phyloP scores from a whole-genome alignment of 2,113 vertebrate genomes.

The Elaphurus davidianus region DNA sequence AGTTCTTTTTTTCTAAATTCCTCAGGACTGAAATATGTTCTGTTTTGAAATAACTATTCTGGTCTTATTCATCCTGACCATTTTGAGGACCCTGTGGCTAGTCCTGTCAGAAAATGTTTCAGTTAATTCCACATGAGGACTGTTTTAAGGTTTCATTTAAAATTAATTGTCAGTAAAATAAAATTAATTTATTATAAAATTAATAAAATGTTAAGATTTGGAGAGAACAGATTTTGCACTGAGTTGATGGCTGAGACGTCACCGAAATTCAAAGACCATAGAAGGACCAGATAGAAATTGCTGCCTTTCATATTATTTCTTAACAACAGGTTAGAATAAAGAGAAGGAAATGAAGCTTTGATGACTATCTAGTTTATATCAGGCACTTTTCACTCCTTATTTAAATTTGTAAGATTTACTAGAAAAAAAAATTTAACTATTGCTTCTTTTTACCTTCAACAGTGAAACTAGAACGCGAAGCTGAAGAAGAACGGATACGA shows the following conservation, averaged over 20 bases:
- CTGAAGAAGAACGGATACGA: slow-evolving; percentile 92
- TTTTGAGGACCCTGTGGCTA: not conserved
- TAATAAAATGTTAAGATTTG: not conserved
- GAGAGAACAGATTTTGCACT: not conserved
- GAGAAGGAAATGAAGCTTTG: not conserved
- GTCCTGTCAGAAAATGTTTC: not conserved
- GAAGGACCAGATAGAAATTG: not conserved
- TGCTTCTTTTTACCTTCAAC: slow-evolving; percentile 5
- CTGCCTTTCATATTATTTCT: not conserved
- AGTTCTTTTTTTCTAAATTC: not conserved
- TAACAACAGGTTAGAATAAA: not conserved
- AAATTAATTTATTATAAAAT: not conserved
- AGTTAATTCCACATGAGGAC: not conserved
- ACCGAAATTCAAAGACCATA: not conserved
- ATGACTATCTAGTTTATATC: not conserved
- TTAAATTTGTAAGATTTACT: not conserved
- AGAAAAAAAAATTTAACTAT: not conserved
- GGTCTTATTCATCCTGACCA: not conserved
- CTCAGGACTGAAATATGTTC: not conserved
- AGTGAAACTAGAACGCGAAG: slow-evolving; percentile 95
- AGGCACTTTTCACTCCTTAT: not conserved
- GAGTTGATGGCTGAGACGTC: not conserved
- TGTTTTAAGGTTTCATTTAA: not conserved
- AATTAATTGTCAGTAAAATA: not conserved
- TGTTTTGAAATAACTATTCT: not conserved